Evolutionary conservation across 1,140 invertebrate species (phyloP), one percentile per base, ranked within the genome.

Genomic region (Lineus longissimus): DNA sequence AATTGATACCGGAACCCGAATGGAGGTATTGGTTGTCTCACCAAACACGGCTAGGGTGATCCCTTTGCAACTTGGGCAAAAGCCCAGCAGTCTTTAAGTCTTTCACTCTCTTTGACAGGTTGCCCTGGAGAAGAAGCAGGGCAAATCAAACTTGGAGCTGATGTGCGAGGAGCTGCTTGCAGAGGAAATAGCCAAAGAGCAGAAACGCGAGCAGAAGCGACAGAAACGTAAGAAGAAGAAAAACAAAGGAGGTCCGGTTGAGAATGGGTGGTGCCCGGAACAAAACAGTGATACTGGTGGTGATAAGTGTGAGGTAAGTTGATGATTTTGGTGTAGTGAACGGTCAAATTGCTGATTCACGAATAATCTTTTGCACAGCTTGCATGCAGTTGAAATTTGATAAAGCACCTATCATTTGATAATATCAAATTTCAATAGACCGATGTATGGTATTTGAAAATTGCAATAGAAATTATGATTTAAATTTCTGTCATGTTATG

Each of bases 221-320:
- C 86, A 93, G 27, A 93, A 89, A 74, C 83, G 90, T 69, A 89
- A 89, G 78, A 91, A 91, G 80, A 92, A 91, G 86, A 93, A 91
- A 81, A 89, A 72, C 15, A 75, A 74, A 63, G 65, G 65, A 51
- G 71, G 73, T 55, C 47, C 68, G 11, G 56, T 55, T 19, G 67
- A 70, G 40, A 70, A 70, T 23, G 71, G 74, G 55, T 23, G 4
- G 30, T 29, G 4, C 6, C 27, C 56, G 19, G 56, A 36, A 15
- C 33, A 36, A 36, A 36, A 29, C 56, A 36, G 29, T 58, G 56
- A 36, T 19, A 31, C 6, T 36, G 19, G 41, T 4, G 29, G 23
- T 22, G 29, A 45, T 33, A 33, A 47, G 31, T 60, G 29, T 40
- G 33, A 30, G 23, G 25, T 23, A 25, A 22, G n/a, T 54, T 25